Evolutionary conservation across 1,140 invertebrate species (phyloP).

Genomic region (Aphaenogaster rudis): DNA sequence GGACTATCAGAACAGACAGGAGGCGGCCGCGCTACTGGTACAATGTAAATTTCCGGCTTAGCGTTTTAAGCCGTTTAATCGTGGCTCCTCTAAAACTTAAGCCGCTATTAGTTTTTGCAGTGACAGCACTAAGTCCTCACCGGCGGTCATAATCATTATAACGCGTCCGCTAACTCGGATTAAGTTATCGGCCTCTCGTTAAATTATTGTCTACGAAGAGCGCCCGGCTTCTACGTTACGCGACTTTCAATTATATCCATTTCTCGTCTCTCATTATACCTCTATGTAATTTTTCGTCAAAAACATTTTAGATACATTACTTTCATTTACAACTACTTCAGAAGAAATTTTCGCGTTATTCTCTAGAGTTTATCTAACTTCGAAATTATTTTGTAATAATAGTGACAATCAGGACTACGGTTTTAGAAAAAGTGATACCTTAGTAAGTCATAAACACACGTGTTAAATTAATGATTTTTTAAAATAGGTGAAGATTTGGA

Average conservation of each 20-base stretch:
- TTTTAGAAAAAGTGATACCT: not conserved
- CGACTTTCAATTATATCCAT: not conserved
- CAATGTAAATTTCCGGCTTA: constrained; percentile 76
- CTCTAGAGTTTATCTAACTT: not conserved
- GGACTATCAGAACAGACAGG: constrained; percentile 51
- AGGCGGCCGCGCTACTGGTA: not conserved
- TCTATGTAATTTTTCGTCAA: not conserved
- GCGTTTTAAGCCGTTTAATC: constrained; percentile 73
- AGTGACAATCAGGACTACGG: not conserved
- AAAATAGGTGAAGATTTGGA: not conserved
- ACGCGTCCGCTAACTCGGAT: constrained; percentile 72
- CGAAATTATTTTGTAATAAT: not conserved
- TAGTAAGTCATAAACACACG: not conserved
- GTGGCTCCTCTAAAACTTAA: constrained; percentile 74
- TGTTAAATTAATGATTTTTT: not conserved
- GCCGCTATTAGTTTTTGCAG: constrained; percentile 78
- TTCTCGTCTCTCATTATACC: not conserved
- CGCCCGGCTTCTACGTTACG: not conserved
- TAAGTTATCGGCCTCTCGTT: constrained; percentile 77
- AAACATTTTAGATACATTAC: not conserved
- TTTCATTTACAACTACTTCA: not conserved
- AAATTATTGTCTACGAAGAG: constrained; percentile 68
- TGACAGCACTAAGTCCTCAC: constrained; percentile 76
- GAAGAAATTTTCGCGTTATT: not conserved
- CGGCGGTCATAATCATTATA: constrained; percentile 76